Base-by-base conservation (phyloP, 1,140 invertebrate species). In the Nephila pilipes region DNA sequence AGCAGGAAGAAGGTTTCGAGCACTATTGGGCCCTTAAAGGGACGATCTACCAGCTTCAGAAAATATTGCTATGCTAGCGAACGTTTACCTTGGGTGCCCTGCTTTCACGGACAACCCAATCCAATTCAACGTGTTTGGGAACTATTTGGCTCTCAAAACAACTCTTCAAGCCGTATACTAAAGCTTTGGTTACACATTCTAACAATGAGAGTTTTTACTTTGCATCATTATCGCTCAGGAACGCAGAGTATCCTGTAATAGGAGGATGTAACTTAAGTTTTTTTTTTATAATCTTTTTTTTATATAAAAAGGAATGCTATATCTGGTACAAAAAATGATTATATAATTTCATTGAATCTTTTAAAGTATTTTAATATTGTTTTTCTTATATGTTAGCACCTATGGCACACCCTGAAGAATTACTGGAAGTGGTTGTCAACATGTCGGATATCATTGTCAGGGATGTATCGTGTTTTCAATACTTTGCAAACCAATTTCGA, bases 61-160 rank as follows among this genome's bases (percentile, higher is more conserved):
- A 69, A 92, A 92, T 92, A 92, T 85, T 85, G 81, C 75, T 55
- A 85, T 57, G 46, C 20, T 60, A 81, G 81, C 80, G 90, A 58
- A 92, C 57, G 81, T 92, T 92, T 85, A 92, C 90, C 36, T 92
- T 69, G 60, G 90, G 90, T 75, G 90, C 90, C 60, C 79, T 83
- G 60, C 55, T 85, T 90, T 85, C 22, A 14, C 36, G 54, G 18
- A 83, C 36, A 29, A 46, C 14, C 36, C 57, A 88, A 88, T 36
- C 46, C 54, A 55, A 55, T 85, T 57, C 83, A 88, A 16, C 29
- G 29, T 46, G 87, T 88, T 88, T 88, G 63, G 36, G 36, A 88
- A 63, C 29, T 36, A 83, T 83, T 46, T 55, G 80, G 55, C 55
- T 87, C 55, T 58, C 46, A 57, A 83, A 83, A 83, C 81, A 83